phyloP scores from a whole-genome alignment of 2,113 vertebrate species.

The Melospiza georgiana region DNA sequence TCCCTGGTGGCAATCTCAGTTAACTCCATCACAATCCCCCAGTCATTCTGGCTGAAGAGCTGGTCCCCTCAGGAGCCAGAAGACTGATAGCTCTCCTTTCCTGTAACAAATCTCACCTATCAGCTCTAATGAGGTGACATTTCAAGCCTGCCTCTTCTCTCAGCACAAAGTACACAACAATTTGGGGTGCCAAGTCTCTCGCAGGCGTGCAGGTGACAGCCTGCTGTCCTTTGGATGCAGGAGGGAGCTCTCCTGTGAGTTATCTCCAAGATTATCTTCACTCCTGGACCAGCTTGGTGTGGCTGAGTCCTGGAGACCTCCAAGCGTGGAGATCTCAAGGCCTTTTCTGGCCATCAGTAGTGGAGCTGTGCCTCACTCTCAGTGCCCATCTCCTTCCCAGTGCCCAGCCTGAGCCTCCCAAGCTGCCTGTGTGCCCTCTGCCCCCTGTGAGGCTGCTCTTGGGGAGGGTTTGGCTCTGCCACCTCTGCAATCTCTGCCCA shows the following conservation, averaged over 20 bases:
- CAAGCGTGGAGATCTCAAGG: background rate
- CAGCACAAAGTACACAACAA: background rate
- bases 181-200: background rate
- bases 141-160: constrained; percentile 1
- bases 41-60: background rate
- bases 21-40: constrained; percentile 20
- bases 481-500: background rate
- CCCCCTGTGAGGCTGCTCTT: fast-evolving
- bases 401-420: background rate
- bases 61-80: background rate
- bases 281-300: background rate
- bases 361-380: background rate
- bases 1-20: background rate
- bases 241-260: background rate
- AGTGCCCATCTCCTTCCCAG: background rate
- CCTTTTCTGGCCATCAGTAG: background rate
- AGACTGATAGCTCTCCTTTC: background rate
- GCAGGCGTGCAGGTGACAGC: background rate
- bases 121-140: constrained; percentile 38
- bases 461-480: background rate
- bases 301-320: background rate
- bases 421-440: background rate
- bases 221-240: background rate
- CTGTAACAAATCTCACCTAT: constrained; percentile 26
- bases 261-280: background rate